Evolutionary conservation across 2,797 vertebrate species (phyloP).

Genomic region (Octomys mimax): DNA sequence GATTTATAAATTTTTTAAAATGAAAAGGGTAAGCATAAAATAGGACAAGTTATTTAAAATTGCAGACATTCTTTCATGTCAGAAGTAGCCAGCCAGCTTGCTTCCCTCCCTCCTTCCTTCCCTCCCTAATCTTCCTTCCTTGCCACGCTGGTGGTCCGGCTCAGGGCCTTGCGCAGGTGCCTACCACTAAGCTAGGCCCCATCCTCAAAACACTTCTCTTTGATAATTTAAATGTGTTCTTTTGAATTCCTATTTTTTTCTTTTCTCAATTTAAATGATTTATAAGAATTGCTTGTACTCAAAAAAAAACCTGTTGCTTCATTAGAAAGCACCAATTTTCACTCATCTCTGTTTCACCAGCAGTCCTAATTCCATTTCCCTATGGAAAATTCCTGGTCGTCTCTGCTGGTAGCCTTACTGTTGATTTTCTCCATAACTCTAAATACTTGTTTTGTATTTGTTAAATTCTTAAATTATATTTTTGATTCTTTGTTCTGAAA

Average conservation of each 20-base stretch:
- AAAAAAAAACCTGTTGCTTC: background rate
- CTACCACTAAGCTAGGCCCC: background rate
- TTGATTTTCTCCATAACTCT: conserved; percentile 13
- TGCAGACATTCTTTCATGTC: conserved; percentile 50
- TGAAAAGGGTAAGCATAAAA: conserved; percentile 7
- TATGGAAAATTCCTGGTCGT: background rate
- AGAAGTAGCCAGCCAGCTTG: conserved; percentile 28
- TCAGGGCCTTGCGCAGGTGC: background rate
- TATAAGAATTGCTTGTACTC: conserved; percentile 40
- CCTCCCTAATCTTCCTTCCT: background rate
- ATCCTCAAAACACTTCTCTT: background rate
- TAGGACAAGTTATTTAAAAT: conserved; percentile 62
- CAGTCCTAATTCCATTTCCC: background rate
- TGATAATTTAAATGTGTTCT: background rate
- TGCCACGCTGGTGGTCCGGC: background rate
- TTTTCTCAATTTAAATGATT: conserved; percentile 52
- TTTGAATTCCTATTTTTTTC: conserved; percentile 46
- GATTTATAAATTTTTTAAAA: conserved; percentile 38
- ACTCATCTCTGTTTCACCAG: background rate
- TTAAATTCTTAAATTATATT: conserved; percentile 52
- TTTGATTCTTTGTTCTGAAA: conserved; percentile 28
- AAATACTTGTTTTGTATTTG: conserved; percentile 8
- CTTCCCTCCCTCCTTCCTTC: background rate
- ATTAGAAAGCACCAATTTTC: conserved; percentile 10
- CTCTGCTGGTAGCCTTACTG: background rate